Conservation (phyloP, 92 coral and sea anemone species). For the Zoanthus solanderi region DNA sequence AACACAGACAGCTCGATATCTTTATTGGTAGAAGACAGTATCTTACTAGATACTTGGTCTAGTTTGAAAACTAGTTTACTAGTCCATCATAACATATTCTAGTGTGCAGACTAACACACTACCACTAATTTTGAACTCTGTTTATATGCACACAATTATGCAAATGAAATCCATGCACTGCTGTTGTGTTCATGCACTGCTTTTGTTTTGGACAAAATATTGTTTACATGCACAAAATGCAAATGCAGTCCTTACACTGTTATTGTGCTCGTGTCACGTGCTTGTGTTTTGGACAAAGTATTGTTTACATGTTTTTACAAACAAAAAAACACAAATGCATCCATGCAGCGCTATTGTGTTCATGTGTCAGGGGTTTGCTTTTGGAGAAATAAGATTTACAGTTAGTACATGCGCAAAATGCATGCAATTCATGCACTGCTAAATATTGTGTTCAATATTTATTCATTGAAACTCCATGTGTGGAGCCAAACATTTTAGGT, state of each 20-base stretch:
- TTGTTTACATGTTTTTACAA: conserved; percentile 45
- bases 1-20: too few relatives aligned
- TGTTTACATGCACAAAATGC: conserved; percentile 43
- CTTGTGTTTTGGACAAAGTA: conserved; percentile 67
- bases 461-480: too few relatives aligned
- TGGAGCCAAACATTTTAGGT: too few relatives aligned
- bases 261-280: not conserved
- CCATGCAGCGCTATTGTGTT: not conserved
- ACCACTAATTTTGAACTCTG: conserved; percentile 62
- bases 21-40: too few relatives aligned
- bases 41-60: too few relatives aligned
- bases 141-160: not conserved
- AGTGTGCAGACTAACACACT: too few relatives aligned
- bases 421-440: not conserved
- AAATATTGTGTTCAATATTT: too few relatives aligned
- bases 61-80: too few relatives aligned
- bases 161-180: not conserved
- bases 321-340: not conserved
- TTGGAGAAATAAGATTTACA: conserved; percentile 80
- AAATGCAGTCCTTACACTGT: not conserved
- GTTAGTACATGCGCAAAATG: not conserved
- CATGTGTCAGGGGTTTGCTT: conserved; percentile 1
- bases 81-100: too few relatives aligned
- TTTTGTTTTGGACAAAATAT: conserved; percentile 56
- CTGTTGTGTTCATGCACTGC: not conserved